Evolutionary conservation across 2,888 invertebrate species (phyloP).

Genomic region (Callyntrura guangdongensis): DNA sequence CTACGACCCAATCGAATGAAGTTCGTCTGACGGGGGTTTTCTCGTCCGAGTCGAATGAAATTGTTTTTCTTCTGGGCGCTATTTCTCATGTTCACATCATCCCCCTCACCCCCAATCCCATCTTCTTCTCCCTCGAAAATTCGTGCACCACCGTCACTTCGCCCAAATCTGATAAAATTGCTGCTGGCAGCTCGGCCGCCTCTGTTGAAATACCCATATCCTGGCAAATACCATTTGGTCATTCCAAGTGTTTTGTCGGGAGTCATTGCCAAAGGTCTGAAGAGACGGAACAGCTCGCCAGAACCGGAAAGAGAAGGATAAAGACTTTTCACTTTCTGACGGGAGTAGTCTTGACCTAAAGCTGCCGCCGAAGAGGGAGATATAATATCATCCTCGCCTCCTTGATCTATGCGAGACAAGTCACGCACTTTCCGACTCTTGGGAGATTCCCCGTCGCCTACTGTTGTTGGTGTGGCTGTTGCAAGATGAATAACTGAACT

Average conservation of each 20-base stretch:
- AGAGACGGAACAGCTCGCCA: conserved; percentile 68
- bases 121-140: conserved; percentile 61
- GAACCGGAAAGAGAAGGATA: conserved; percentile 65
- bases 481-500: conserved; percentile 39
- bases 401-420: conserved; percentile 21
- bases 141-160: conserved; percentile 51
- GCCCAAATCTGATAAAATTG: conserved; percentile 84
- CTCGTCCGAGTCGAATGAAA: conserved; percentile 84
- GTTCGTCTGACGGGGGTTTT: conserved; percentile 83
- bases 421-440: conserved; percentile 58
- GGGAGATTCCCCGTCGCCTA: neutral
- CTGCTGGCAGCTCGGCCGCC: conserved; percentile 83
- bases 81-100: conserved; percentile 43
- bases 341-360: conserved; percentile 39
- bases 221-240: conserved; percentile 75
- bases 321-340: conserved; percentile 47
- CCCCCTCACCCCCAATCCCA: conserved; percentile 17
- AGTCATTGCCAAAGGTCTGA: conserved; percentile 66
- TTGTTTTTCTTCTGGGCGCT: conserved; percentile 84
- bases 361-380: conserved; percentile 27
- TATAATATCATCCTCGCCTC: conserved; percentile 39
- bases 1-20: conserved; percentile 84
- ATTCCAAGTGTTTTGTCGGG: conserved; percentile 74
- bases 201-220: conserved; percentile 76
- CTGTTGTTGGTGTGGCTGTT: neutral